Conservation (phyloP, 2,888 invertebrate species). For the Tolmerus cingulatus region DNA sequence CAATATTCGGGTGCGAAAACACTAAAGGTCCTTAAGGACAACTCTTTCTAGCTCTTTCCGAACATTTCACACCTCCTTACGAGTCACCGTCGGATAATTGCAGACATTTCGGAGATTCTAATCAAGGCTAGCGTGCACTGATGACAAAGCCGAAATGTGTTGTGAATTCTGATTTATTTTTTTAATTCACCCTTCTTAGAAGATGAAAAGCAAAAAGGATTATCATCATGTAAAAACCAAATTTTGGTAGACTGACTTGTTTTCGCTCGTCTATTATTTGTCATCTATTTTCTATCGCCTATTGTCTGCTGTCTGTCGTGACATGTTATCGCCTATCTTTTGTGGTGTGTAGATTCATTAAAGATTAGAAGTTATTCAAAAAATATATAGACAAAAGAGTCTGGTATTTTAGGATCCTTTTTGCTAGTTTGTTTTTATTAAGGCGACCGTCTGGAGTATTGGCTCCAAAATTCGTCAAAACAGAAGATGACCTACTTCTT, state of each 20-base stretch:
- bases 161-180: not conserved
- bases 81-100: not conserved
- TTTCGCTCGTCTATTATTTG: not conserved
- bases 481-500: no score
- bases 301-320: not conserved
- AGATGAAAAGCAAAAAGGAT: not conserved
- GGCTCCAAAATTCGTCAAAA: not conserved
- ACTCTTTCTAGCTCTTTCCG: not conserved
- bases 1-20: not conserved
- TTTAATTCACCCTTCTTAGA: not conserved
- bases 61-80: not conserved
- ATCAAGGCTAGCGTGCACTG: not conserved
- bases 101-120: not conserved
- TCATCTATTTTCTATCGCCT: not conserved
- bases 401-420: not conserved
- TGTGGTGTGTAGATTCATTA: not conserved
- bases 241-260: not conserved
- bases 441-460: not conserved
- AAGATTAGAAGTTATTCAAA: not conserved
- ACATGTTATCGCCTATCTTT: not conserved
- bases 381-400: not conserved
- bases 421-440: not conserved
- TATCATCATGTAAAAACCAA: not conserved
- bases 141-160: not conserved
- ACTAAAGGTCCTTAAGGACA: not conserved